Conservation (phyloP, 2,888 invertebrate genomes). For the Dynastes maya region DNA sequence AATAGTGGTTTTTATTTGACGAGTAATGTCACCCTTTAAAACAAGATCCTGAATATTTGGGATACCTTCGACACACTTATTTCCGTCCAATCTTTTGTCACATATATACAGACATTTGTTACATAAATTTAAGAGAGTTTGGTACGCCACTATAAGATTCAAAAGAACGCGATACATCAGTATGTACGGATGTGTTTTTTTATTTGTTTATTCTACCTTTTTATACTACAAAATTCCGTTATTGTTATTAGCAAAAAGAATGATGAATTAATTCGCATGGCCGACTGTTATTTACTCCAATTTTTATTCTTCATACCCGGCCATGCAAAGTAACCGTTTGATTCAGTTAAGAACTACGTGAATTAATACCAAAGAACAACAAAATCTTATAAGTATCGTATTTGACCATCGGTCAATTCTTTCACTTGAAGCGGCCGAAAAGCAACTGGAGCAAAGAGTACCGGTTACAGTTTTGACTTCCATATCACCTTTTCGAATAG, state of each 20-base stretch:
- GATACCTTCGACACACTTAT: no score
- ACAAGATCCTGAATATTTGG: no score
- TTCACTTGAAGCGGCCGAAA: conserved; percentile 2
- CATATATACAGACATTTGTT: no score
- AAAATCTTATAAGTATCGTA: conserved; percentile 7
- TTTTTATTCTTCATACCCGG: not conserved
- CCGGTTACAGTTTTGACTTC: conserved; percentile 14
- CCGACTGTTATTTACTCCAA: not conserved
- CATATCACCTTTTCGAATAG: conserved; percentile 1
- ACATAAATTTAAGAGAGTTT: no score
- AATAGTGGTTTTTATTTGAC: no score
- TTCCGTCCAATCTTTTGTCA: no score
- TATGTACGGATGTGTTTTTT: no score
- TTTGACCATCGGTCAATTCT: conserved; percentile 38
- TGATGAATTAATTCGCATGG: not conserved
- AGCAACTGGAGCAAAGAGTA: conserved; percentile 34
- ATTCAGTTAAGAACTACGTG: not conserved
- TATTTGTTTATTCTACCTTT: not conserved
- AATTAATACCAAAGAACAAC: not conserved
- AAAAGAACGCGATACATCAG: no score
- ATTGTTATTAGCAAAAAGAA: not conserved
- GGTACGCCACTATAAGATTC: no score
- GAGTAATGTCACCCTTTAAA: no score
- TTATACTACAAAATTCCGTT: not conserved
- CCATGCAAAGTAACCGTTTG: not conserved